These are phyloP conservation scores for Eidolon dupreanum DNA, from an alignment of 2,797 vertebrate genomes.

Conservation along the genomic window DNA sequence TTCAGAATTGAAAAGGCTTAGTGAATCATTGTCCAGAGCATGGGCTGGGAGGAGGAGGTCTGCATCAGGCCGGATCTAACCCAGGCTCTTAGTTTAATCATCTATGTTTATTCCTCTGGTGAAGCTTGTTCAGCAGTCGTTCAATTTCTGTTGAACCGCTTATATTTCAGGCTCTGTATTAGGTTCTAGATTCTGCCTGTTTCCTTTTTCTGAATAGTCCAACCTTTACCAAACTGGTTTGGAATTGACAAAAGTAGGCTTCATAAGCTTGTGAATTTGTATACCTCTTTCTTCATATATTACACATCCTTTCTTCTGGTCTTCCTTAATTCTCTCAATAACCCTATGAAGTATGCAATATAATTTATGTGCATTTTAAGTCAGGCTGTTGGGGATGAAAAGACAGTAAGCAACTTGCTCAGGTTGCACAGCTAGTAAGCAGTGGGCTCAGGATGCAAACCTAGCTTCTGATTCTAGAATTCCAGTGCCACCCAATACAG, in stretches of 20 bases:
- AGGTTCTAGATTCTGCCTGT: background rate
- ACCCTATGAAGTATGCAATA: background rate
- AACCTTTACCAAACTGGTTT: background rate
- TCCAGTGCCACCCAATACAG: background rate
- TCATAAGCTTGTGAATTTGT: background rate
- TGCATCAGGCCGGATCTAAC: background rate
- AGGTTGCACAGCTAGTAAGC: background rate
- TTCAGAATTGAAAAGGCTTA: background rate
- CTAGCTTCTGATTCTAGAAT: background rate
- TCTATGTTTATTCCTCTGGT: background rate
- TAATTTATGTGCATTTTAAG: background rate
- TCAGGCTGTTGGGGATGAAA: background rate
- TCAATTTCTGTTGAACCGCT: background rate
- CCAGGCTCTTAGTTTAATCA: background rate
- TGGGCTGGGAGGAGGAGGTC: background rate
- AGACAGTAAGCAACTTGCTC: background rate
- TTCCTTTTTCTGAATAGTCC: background rate
- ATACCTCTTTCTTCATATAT: background rate
- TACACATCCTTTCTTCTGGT: background rate
- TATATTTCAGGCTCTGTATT: background rate
- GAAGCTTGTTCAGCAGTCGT: background rate
- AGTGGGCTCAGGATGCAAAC: background rate
- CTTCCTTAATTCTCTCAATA: background rate
- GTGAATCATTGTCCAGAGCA: background rate
- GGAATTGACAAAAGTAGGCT: background rate